These are phyloP conservation scores for Micoletzkya japonica DNA, from an alignment of 2,888 invertebrate genomes.

Conservation along the genomic window DNA sequence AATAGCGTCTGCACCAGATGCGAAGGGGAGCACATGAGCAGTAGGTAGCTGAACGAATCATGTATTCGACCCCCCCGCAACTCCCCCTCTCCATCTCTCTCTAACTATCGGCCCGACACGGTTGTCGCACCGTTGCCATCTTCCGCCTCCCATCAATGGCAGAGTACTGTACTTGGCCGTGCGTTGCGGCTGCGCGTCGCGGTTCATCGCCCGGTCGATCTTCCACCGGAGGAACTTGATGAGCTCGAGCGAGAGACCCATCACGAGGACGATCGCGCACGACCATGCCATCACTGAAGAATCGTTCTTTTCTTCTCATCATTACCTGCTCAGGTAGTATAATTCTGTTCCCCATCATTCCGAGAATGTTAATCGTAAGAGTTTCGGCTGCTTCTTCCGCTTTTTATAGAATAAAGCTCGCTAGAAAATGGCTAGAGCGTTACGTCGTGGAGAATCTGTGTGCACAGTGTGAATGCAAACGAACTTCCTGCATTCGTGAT, in stretches of 20 bases:
- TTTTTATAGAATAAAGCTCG: no score
- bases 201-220: conserved; percentile 32
- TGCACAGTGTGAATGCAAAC: conserved; percentile 9
- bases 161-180: no score
- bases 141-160: no score
- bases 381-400: no score
- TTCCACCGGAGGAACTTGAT: conserved; percentile 50
- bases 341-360: no score
- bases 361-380: no score
- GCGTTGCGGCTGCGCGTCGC: neutral
- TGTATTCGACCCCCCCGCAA: neutral
- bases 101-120: no score
- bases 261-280: conserved; percentile 46
- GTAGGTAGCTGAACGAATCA: neutral
- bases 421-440: no score
- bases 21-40: neutral
- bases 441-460: no score
- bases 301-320: neutral
- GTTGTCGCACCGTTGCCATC: no score
- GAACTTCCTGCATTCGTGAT: conserved; percentile 50
- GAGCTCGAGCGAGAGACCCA: conserved; percentile 48
- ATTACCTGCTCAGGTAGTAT: no score
- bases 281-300: conserved; percentile 51
- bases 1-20: neutral
- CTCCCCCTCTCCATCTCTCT: neutral